A percentile compares a stretch with the other conserved stretches of the same genome.
Evolutionary conservation across 2,113 vertebrate species (phyloP).

Genomic region (Cephalopterus ornatus): DNA sequence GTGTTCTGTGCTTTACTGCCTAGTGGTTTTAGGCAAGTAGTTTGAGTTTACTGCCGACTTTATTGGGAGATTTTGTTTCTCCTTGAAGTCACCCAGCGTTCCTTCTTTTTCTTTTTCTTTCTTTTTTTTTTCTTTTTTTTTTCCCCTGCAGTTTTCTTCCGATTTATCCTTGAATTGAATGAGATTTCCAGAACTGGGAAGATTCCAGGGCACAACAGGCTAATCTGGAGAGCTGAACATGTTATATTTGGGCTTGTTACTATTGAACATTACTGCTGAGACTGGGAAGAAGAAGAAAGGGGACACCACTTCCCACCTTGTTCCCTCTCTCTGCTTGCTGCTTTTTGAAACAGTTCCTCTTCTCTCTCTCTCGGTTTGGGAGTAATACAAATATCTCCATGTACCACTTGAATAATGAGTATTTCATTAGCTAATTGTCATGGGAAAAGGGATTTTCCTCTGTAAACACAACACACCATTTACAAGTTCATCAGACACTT

Average conservation of each 20-base stretch:
- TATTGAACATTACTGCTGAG: accelerated
- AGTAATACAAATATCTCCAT: neutral
- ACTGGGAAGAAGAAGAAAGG: neutral
- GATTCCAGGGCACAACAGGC: neutral
- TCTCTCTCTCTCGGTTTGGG: neutral
- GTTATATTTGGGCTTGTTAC: accelerated
- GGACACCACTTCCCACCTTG: neutral
- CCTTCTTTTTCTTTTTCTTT: accelerated
- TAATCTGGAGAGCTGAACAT: accelerated
- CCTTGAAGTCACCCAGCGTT: neutral
- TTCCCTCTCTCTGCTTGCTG: too few species aligned
- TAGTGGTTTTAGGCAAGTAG: neutral
- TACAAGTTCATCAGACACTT: neutral
- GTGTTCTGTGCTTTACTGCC: neutral
- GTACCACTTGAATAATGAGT: neutral
- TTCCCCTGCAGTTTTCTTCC: neutral
- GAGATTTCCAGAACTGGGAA: neutral
- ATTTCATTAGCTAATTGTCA: neutral
- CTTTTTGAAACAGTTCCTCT: neutral
- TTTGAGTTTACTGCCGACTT: neutral
- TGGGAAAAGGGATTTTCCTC: neutral
- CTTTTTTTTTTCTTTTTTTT: accelerated
- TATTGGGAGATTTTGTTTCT: neutral
- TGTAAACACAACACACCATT: neutral
- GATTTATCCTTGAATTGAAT: neutral